Evolutionary conservation across 1,140 invertebrate species (phyloP).

Genomic region (Aculops lycopersici): DNA sequence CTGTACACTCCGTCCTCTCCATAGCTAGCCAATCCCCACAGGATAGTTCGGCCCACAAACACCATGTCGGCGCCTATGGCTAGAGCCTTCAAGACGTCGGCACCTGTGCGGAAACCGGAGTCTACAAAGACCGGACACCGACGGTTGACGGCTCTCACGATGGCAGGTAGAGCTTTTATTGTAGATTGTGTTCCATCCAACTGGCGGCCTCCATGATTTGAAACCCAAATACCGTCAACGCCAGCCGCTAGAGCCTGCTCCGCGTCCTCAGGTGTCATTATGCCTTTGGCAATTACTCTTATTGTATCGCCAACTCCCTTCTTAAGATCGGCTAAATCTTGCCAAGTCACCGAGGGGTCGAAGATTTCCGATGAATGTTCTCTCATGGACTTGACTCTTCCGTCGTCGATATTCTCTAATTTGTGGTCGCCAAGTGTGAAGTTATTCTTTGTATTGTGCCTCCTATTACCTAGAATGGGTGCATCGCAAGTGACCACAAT

Average conservation of each 20-base stretch:
- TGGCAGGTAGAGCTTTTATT: constrained; percentile 50
- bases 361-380: constrained; percentile 33
- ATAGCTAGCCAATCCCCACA: constrained; percentile 47
- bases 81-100: constrained; percentile 59
- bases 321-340: constrained; percentile 47
- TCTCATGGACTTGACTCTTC: background rate
- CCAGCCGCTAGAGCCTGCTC: constrained; percentile 32
- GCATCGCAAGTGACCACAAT: constrained; percentile 17
- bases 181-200: constrained; percentile 45
- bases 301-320: constrained; percentile 28
- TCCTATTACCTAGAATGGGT: constrained; percentile 6
- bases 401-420: background rate
- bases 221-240: constrained; percentile 44
- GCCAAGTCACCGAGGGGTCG: constrained; percentile 39
- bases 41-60: constrained; percentile 48
- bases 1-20: constrained; percentile 39
- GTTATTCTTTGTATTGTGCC: background rate
- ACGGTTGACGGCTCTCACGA: constrained; percentile 29
- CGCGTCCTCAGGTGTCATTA: constrained; percentile 54
- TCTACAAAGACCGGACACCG: constrained; percentile 49
- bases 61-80: constrained; percentile 49
- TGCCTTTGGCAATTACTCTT: constrained; percentile 56
- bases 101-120: constrained; percentile 46
- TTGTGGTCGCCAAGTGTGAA: background rate
- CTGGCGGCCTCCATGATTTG: constrained; percentile 63